Evolutionary conservation across 2,888 invertebrate genomes (phyloP).

Genomic region (Eugnorisma glareosa): DNA sequence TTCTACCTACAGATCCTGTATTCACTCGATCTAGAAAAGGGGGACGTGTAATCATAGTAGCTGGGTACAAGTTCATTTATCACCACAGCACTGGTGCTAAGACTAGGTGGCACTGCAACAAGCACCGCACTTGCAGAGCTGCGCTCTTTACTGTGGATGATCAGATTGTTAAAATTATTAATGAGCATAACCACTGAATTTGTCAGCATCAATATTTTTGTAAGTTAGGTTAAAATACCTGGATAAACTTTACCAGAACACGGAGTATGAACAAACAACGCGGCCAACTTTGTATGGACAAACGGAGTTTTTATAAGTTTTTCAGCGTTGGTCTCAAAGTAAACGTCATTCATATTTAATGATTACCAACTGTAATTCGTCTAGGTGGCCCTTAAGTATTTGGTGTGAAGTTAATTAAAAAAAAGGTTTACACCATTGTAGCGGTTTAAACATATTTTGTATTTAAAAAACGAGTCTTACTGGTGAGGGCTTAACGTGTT

Average conservation of each 20-base stretch:
- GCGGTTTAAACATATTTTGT: too few relatives aligned
- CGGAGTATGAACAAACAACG: background rate
- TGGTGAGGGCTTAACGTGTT: too few relatives aligned
- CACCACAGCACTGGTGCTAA: constrained; percentile 9
- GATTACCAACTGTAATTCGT: too few relatives aligned
- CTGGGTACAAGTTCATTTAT: constrained; percentile 32
- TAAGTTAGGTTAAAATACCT: background rate
- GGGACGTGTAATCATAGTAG: background rate
- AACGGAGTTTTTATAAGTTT: too few relatives aligned
- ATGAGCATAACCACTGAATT: background rate
- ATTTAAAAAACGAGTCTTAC: too few relatives aligned
- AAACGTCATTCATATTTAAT: too few relatives aligned
- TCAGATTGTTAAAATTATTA: background rate
- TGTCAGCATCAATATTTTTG: background rate
- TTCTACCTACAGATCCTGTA: background rate
- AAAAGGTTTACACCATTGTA: too few relatives aligned
- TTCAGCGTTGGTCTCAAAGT: too few relatives aligned
- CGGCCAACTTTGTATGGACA: too few relatives aligned
- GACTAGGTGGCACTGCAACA: constrained; percentile 1
- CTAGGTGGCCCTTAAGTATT: too few relatives aligned
- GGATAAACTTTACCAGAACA: background rate
- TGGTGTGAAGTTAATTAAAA: too few relatives aligned
- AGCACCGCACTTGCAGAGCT: constrained; percentile 9
- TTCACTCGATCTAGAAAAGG: constrained; percentile 23
- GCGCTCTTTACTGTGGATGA: background rate